Base-by-base conservation (phyloP, 2,113 vertebrate species). In the Zosterops hypoxanthus region DNA sequence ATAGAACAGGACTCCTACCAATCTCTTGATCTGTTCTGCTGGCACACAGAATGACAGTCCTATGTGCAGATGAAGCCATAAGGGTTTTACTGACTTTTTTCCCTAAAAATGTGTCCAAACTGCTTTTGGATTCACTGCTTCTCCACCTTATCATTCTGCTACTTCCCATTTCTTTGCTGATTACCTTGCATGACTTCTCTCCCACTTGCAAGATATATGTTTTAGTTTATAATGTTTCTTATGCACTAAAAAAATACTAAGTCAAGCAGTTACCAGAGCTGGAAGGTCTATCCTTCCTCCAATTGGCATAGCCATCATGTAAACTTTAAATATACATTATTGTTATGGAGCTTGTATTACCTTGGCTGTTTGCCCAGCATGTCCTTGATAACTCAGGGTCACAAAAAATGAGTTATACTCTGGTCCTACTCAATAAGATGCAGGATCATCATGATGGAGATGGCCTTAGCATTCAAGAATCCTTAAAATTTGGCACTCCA, bases 331-430 rank as follows among this genome's bases (percentile, higher is more conserved):
- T 95, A 95, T 92, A 96, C 86, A 96, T 98, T 95, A 97, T 97
- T 96, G 96, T 97, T 97, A 95, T 94, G 96, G 92, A 94, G 68
- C 26, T 60, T 96, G 81, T 92, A 97, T 95, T 95, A 96, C 85
- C 79, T 97, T 98, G 97, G 97, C 97, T 97, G 82, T 89, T 96
- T 97, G 94, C 97, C 97, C 95, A 96, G 93, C 63, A 34, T 93
- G 92, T 97, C 96, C 97, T 98, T 98, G 97, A 87, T 97, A 97
- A 96, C 88, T 96, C 93, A 82, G 92, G 95, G 96, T 98, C 96
- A 97, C 95, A 92, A 68, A 92, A 95, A 97, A 95, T 76, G 88
- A 97, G 49, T 96, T 96, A 98, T 97, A 95, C 47, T 93, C 85
- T 91, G 69, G 78, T 94, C 69, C 92, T 96, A 89, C 95, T 97